These are phyloP conservation scores for Gephyroberyx darwinii DNA, from an alignment of 2,797 vertebrate genomes.

Conservation along the genomic window DNA sequence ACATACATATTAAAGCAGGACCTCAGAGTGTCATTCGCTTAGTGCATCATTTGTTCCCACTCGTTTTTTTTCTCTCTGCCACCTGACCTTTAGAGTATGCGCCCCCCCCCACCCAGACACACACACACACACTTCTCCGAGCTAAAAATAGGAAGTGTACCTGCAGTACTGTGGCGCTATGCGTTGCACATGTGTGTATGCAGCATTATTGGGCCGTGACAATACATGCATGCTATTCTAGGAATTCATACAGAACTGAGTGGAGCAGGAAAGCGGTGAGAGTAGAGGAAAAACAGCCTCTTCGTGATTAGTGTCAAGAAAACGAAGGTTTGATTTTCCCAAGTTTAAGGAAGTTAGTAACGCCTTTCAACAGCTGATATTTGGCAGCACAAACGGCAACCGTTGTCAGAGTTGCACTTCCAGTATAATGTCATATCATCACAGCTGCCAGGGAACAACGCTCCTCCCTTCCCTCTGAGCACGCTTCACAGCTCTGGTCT, in stretches of 20 bases:
- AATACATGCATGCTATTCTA: slow-evolving; percentile 16
- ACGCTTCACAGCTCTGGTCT: slow-evolving; percentile 71
- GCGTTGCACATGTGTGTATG: slow-evolving; percentile 47
- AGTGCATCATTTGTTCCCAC: slow-evolving; percentile 92
- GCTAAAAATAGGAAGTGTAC: slow-evolving; percentile 76
- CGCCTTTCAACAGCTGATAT: slow-evolving; percentile 40
- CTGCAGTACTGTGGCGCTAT: slow-evolving; percentile 69
- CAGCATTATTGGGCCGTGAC: slow-evolving; percentile 11
- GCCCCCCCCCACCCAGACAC: slow-evolving; percentile 2
- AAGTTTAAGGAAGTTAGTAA: slow-evolving; percentile 35
- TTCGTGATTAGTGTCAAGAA: slow-evolving; percentile 11
- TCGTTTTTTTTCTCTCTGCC: slow-evolving; percentile 78
- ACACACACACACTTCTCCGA: slow-evolving; percentile 31
- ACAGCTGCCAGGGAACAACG: slow-evolving; percentile 65
- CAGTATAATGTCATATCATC: slow-evolving; percentile 76
- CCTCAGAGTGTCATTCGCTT: slow-evolving; percentile 94
- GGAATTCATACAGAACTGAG: slow-evolving; percentile 8
- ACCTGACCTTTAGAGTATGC: slow-evolving; percentile 80
- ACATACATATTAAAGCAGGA: slow-evolving; percentile 98
- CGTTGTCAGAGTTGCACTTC: slow-evolving; percentile 58
- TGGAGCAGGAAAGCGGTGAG: not conserved
- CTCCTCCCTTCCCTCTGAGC: slow-evolving; percentile 74
- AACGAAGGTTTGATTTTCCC: slow-evolving; percentile 19
- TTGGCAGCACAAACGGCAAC: slow-evolving; percentile 51
- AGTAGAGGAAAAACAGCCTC: not conserved